A percentile compares a stretch with the other conserved stretches of the same genome.
Evolutionary conservation across 2,888 invertebrate genomes (phyloP).

Genomic region (Hydraecia micacea): DNA sequence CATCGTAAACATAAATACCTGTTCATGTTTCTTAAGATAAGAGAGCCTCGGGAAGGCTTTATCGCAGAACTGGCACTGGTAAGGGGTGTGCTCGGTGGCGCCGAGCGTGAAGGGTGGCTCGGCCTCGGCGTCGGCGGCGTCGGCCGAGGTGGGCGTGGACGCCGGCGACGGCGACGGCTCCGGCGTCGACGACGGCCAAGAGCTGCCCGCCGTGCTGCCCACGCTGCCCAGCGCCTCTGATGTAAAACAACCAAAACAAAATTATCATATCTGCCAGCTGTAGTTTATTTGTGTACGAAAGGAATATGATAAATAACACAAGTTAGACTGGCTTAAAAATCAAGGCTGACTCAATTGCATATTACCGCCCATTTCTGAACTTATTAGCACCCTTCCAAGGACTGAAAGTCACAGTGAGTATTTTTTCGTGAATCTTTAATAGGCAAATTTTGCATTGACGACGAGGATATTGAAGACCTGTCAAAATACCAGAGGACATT

Average conservation of each 20-base stretch:
- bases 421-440: neutral
- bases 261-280: neutral
- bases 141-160: constrained; percentile 92
- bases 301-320: neutral
- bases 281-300: neutral
- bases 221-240: constrained; percentile 92
- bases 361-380: neutral
- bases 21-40: constrained; percentile 97
- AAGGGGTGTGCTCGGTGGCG: constrained; percentile 94
- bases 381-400: neutral
- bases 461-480: neutral
- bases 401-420: neutral
- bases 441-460: neutral
- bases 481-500: neutral
- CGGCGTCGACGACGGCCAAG: constrained; percentile 92
- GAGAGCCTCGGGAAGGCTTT: constrained; percentile 96
- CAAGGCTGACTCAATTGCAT: neutral
- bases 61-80: constrained; percentile 97
- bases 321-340: neutral
- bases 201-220: constrained; percentile 92
- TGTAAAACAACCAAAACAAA: constrained; percentile 1
- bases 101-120: constrained; percentile 92
- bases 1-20: constrained; percentile 90
- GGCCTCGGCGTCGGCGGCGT: constrained; percentile 91
- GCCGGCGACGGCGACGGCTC: constrained; percentile 91